phyloP scores from a whole-genome alignment of 1,140 invertebrate genomes.

The Xylocopa sonorina region DNA sequence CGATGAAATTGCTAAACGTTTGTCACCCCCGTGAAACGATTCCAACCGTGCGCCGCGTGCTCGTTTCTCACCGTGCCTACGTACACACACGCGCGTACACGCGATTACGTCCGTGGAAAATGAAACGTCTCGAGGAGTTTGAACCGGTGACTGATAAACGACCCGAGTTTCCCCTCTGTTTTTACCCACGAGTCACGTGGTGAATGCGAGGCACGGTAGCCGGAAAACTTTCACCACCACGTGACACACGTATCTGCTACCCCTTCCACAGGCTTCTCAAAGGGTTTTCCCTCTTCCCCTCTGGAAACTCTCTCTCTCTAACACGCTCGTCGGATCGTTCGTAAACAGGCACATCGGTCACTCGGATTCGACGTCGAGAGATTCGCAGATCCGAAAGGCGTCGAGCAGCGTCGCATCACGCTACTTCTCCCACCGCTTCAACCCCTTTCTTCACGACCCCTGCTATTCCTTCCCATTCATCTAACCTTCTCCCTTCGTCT shows the following conservation, averaged over 20 bases:
- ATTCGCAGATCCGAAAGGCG: not conserved
- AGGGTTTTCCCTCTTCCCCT: not conserved
- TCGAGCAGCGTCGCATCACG: no score
- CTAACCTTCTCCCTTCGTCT: slow-evolving; percentile 52
- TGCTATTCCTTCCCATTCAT: slow-evolving; percentile 46
- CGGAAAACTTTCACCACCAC: slow-evolving; percentile 19
- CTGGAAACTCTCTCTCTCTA: no score
- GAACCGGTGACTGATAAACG: not conserved
- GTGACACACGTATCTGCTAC: not conserved
- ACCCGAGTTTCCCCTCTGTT: not conserved
- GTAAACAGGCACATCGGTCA: not conserved
- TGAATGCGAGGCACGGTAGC: not conserved
- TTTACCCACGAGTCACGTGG: slow-evolving; percentile 40
- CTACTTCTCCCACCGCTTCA: slow-evolving; percentile 30
- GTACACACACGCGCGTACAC: not conserved
- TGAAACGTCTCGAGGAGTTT: not conserved
- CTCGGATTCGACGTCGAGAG: not conserved
- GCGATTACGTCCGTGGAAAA: not conserved
- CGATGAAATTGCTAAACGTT: slow-evolving; percentile 9
- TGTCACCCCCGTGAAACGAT: slow-evolving; percentile 18
- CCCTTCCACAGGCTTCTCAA: not conserved
- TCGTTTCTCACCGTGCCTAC: not conserved
- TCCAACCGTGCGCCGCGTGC: not conserved
- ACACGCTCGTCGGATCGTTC: no score
- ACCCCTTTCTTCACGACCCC: slow-evolving; percentile 31